Evolutionary conservation across 2,888 invertebrate species (phyloP), one percentile per base, ranked within the genome.

Genomic region (Lutraria lutraria): DNA sequence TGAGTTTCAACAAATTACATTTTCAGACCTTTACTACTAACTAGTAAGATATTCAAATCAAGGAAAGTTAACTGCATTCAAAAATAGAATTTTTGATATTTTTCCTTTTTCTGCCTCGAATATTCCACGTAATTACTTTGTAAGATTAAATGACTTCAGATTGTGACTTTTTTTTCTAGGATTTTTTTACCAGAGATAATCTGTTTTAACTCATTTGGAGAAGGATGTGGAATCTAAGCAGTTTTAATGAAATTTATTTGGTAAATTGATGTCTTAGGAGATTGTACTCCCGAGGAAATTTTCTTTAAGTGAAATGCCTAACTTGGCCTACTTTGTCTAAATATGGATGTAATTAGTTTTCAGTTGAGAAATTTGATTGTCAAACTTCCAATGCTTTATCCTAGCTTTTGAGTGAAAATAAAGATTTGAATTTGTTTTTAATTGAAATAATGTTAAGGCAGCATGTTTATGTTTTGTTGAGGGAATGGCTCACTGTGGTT

Each of bases 261-360:
- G 29, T 16, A 76, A 76, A 76, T 34, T 34, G 29, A 19, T 34
- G 15, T 76, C 34, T 76, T 31, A 76, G 16, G 10, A 76, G 76
- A 76, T 72, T 76, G 10, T 76, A 1, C 63, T 68, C 76, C 16
- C 0, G 6, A 31, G 76, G 76, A 13, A 76, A 19, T 8, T 31
- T 31, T 25, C 76, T 3, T 76, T 1, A 34, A 76, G 31, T 76
- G 34, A 31, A 76, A 31, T 34, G 10, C 25, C 76, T 76, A 19
- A 76, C 31, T 31, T 76, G 34, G 34, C 76, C 76, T 76, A 76
- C 25, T 76, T 76, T 19, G 56, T 3, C 21, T 56, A 19, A 56
- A 56, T 56, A 21, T 76, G 76, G 76, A 76, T 34, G 13, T 76
- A 76, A 76, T 76, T 76, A 34, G 76, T 19, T 76, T 76, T 31